Evolutionary conservation across 2,888 invertebrate genomes (phyloP), one percentile per base, ranked within the genome.

Genomic region (Parnassius orleans): DNA sequence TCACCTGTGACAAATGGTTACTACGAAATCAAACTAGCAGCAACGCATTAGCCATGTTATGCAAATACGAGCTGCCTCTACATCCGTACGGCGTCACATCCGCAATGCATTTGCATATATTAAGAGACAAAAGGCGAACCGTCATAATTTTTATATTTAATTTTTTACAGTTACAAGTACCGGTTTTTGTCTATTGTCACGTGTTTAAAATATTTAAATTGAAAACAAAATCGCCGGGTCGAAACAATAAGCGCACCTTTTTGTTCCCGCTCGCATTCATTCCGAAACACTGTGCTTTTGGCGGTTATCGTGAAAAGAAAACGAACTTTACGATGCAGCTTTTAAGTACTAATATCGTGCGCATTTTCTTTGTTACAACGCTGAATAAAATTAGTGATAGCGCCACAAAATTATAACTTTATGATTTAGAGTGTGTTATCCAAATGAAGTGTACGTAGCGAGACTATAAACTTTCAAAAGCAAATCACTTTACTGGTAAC

Each of bases 141-240:
- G 86, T 87, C 85, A 90, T 91, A 91, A 89, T 89, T 90, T 86
- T 84, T 84, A 86, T 89, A 87, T 90, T 87, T 88, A 89, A 88
- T 91, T 90, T 89, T 90, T 86, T 86, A 88, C 88, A 79, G 83
- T 87, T 82, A 88, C 88, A 88, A 90, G 90, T 90, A 91, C 90
- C 88, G 89, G 88, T 88, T 87, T 81, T 83, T 79, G 79, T 87
- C 88, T 88, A 89, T 90, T 90, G 90, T 90, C 87, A 84, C 83
- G 72, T 77, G 85, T 80, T 83, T 86, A 85, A 89, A 86, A 86
- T 90, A 89, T 91, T 90, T 84, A 89, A 90, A 90, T 90, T 84
- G 79, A 82, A 78, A 90, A 89, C 89, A 85, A 85, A 89, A 86
- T 87, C 84, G 80, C 75, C 80, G 84, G 81, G 77, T 78, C 86